Conservation (phyloP, 2,888 invertebrate genomes). For the Ichneumoninae sp. region DNA sequence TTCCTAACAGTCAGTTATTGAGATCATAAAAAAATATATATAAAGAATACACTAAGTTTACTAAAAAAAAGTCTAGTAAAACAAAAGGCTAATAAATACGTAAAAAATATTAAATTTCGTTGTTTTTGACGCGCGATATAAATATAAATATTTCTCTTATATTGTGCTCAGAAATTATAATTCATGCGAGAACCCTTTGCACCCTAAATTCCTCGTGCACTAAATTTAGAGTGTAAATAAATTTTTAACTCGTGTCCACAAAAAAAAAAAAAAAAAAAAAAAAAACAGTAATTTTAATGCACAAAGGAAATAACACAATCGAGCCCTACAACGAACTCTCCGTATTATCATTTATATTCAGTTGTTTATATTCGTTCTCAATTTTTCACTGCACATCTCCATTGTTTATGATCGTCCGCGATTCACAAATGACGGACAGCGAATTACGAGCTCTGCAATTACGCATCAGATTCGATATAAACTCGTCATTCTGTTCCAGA, state of each 20-base stretch:
- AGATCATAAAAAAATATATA: no score
- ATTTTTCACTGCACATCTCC: neutral
- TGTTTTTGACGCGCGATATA: no score
- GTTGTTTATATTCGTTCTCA: neutral
- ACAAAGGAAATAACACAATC: neutral
- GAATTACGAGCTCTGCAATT: slow-evolving; percentile 49
- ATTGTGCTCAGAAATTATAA: no score
- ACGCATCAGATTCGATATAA: slow-evolving; percentile 39
- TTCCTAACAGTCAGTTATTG: no score
- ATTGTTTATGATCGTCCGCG: slow-evolving; percentile 20
- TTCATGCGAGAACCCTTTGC: no score
- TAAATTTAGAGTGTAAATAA: no score
- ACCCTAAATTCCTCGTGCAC: no score
- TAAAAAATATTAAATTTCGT: no score
- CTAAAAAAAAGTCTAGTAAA: no score
- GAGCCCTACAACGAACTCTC: neutral
- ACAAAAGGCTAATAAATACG: no score
- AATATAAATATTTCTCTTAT: no score
- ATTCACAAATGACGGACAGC: slow-evolving; percentile 10
- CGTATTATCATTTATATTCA: neutral
- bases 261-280: neutral
- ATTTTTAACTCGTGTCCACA: neutral
- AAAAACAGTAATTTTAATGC: neutral
- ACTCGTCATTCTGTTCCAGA: slow-evolving; percentile 19
- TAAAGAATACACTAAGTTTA: no score